phyloP scores from a whole-genome alignment of 1,140 invertebrate genomes.

The Zaprionus kolodkinae region DNA sequence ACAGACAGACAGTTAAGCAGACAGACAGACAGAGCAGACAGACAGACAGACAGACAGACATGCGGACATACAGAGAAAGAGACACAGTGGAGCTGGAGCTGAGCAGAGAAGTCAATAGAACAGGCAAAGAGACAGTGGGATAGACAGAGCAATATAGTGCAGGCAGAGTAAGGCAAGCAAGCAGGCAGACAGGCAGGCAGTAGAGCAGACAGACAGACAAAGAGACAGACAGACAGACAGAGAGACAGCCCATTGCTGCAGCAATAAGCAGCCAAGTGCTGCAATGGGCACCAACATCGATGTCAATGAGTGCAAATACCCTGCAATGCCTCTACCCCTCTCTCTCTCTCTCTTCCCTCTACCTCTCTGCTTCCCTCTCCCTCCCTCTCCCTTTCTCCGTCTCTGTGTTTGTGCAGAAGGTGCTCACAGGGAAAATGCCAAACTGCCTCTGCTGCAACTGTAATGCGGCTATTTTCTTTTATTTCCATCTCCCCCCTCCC shows the following conservation, averaged over 20 bases:
- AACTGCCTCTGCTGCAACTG: slow-evolving; percentile 13
- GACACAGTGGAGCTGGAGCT: background rate
- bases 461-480: slow-evolving; percentile 39
- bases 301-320: slow-evolving; percentile 41
- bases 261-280: slow-evolving; percentile 44
- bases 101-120: background rate
- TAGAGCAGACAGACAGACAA: background rate
- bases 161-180: background rate
- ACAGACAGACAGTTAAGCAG: too few species aligned
- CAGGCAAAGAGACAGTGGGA: background rate
- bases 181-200: background rate
- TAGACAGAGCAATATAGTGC: background rate
- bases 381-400: too few species aligned
- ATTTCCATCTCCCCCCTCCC: slow-evolving; percentile 14
- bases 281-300: slow-evolving; percentile 38
- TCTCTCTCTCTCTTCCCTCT: too few species aligned
- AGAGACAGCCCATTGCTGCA: background rate
- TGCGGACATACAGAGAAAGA: too few species aligned
- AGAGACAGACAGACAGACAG: background rate
- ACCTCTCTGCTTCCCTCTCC: too few species aligned
- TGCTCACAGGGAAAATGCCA: slow-evolving; percentile 5
- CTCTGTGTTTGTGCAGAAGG: too few species aligned
- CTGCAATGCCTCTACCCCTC: background rate
- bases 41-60: background rate
- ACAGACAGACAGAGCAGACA: background rate